phyloP scores from a whole-genome alignment of 2,888 invertebrate genomes.

The Ennomos fuscantarius region DNA sequence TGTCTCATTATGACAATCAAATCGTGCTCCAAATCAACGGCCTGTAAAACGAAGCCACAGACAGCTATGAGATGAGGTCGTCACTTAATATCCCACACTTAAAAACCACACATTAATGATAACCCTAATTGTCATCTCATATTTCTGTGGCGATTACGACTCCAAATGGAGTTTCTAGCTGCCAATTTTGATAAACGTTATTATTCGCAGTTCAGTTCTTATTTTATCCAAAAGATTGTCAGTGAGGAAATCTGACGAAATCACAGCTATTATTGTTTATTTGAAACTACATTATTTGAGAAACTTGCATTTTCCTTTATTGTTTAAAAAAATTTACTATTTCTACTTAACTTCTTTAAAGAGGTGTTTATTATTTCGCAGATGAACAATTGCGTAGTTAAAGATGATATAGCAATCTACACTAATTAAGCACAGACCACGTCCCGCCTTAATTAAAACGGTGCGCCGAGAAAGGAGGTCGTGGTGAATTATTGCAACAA shows the following conservation, averaged over 20 bases:
- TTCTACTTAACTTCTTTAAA: constrained; percentile 1
- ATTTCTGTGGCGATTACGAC: constrained; percentile 35
- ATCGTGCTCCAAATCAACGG: constrained; percentile 9
- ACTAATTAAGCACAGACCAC: constrained; percentile 43
- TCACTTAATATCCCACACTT: constrained; percentile 48
- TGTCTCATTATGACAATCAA: constrained; percentile 12
- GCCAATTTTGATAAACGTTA: too few species aligned
- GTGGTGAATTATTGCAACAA: constrained; percentile 33
- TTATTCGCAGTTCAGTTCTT: too few species aligned
- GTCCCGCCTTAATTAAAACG: constrained; percentile 50
- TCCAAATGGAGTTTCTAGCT: neutral
- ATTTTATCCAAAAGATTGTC: too few species aligned
- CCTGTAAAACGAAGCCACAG: constrained; percentile 10
- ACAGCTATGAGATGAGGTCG: constrained; percentile 26
- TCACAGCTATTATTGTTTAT: neutral
- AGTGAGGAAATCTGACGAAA: too few species aligned
- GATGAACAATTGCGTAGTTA: constrained; percentile 26
- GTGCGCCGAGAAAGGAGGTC: constrained; percentile 47
- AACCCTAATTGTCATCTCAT: constrained; percentile 44
- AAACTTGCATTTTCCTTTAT: too few species aligned
- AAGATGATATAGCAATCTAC: constrained; percentile 33
- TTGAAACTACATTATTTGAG: constrained; percentile 1
- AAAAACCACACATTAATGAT: constrained; percentile 35
- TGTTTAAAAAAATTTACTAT: too few species aligned
- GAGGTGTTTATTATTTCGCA: constrained; percentile 7